A percentile compares a stretch with the other conserved stretches of the same genome.
Conservation (phyloP, 2,797 vertebrate species). For the Bradypodion pumilum region DNA sequence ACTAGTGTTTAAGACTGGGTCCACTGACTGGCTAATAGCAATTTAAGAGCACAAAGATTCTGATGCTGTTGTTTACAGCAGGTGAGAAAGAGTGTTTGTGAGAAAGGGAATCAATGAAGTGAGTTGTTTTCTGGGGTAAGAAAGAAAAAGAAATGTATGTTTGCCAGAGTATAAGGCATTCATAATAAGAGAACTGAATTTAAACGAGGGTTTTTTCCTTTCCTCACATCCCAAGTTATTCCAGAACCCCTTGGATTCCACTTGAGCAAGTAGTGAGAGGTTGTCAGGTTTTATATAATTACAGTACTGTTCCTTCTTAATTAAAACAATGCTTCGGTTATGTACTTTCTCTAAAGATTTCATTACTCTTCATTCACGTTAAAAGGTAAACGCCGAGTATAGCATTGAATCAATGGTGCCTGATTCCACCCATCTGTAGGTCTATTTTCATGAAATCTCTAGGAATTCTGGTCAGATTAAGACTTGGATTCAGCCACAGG, state of each 20-base stretch:
- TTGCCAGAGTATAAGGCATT: neutral
- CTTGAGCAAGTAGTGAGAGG: neutral
- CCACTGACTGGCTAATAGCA: neutral
- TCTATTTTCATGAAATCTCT: neutral
- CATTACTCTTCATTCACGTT: neutral
- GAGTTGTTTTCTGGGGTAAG: too few relatives aligned
- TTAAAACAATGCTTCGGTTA: neutral
- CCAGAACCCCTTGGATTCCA: neutral
- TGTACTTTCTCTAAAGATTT: neutral
- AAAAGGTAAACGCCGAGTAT: neutral
- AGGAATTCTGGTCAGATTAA: neutral
- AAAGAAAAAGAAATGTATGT: slow-evolving; percentile 22
- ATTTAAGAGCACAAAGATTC: slow-evolving; percentile 31
- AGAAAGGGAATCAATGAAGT: too few relatives aligned
- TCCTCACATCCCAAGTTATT: neutral
- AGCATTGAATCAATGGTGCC: neutral
- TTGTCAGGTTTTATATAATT: neutral
- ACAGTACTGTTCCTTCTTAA: neutral
- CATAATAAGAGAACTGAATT: neutral
- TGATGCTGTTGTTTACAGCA: neutral
- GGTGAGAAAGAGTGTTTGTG: too few relatives aligned
- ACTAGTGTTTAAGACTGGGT: neutral
- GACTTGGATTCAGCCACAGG: neutral
- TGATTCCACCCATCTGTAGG: neutral
- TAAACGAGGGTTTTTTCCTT: neutral